phyloP scores from a whole-genome alignment of 2,888 invertebrate genomes.

The Coenonympha arcania region DNA sequence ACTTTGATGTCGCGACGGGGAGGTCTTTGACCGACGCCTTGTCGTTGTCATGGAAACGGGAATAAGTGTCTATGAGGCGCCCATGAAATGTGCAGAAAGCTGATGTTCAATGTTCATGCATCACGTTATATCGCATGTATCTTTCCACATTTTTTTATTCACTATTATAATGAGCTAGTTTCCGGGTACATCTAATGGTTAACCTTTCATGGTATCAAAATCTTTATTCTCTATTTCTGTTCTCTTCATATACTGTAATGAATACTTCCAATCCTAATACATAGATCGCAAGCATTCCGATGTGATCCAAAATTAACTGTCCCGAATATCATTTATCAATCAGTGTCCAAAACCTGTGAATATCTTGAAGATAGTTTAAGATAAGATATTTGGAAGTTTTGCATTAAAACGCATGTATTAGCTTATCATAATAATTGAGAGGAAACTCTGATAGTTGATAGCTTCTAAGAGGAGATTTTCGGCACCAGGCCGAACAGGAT shows the following conservation, averaged over 20 bases:
- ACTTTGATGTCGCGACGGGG: conserved; percentile 57
- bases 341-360: background rate
- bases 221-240: too few species aligned
- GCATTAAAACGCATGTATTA: background rate
- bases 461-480: too few species aligned
- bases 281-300: background rate
- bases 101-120: conserved; percentile 7
- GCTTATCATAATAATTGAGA: too few species aligned
- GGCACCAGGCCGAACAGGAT: too few species aligned
- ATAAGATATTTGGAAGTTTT: too few species aligned
- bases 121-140: background rate
- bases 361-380: background rate
- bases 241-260: too few species aligned
- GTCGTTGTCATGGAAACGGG: conserved; percentile 55
- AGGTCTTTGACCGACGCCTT: conserved; percentile 67
- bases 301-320: background rate
- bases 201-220: too few species aligned
- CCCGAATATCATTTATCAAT: background rate
- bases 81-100: conserved; percentile 16
- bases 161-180: too few species aligned
- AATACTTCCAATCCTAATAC: too few species aligned
- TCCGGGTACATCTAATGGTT: too few species aligned
- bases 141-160: too few species aligned
- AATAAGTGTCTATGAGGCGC: conserved; percentile 47
- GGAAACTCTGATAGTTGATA: too few species aligned